Percentiles rank a stretch among this genome's conserved stretches.
phyloP scores from a whole-genome alignment of 2,888 invertebrate genomes.

The Tortrix viridana region DNA sequence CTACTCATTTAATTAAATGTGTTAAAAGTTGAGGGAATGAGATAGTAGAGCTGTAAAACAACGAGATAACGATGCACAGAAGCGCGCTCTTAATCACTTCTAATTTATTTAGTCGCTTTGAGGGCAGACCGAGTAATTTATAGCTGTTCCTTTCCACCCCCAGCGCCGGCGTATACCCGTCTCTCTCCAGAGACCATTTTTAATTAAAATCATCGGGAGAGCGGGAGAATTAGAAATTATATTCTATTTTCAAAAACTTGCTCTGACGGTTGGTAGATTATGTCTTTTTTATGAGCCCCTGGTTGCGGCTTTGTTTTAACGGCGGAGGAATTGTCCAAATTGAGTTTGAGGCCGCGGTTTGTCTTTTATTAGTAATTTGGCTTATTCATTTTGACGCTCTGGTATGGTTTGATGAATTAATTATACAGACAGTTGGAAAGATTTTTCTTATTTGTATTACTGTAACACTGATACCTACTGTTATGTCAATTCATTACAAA shows the following conservation, averaged over 20 bases:
- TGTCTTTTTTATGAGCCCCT: slow-evolving; percentile 83
- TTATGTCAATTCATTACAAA: too few species aligned
- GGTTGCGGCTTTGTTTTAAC: slow-evolving; percentile 79
- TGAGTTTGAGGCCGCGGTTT: slow-evolving; percentile 62
- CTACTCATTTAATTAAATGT: slow-evolving; percentile 8
- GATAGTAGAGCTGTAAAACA: slow-evolving; percentile 48
- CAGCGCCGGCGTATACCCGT: slow-evolving; percentile 57
- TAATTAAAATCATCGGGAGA: slow-evolving; percentile 83
- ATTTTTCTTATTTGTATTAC: too few species aligned
- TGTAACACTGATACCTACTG: too few species aligned
- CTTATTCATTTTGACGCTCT: slow-evolving; percentile 71
- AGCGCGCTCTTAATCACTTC: slow-evolving; percentile 83
- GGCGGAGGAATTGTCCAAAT: slow-evolving; percentile 76
- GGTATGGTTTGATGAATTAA: slow-evolving; percentile 55
- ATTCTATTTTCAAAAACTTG: slow-evolving; percentile 85
- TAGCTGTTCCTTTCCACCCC: slow-evolving; percentile 74
- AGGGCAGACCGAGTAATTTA: slow-evolving; percentile 77
- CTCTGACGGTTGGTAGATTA: slow-evolving; percentile 83
- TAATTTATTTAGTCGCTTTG: slow-evolving; percentile 82
- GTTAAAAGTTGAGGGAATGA: slow-evolving; percentile 1
- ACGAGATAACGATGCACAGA: slow-evolving; percentile 75
- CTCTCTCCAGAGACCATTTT: slow-evolving; percentile 82
- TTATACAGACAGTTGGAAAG: background rate
- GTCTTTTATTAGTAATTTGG: slow-evolving; percentile 68
- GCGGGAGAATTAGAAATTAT: slow-evolving; percentile 81